phyloP scores from a whole-genome alignment of 1,140 invertebrate genomes.

The Centruroides vittatus region DNA sequence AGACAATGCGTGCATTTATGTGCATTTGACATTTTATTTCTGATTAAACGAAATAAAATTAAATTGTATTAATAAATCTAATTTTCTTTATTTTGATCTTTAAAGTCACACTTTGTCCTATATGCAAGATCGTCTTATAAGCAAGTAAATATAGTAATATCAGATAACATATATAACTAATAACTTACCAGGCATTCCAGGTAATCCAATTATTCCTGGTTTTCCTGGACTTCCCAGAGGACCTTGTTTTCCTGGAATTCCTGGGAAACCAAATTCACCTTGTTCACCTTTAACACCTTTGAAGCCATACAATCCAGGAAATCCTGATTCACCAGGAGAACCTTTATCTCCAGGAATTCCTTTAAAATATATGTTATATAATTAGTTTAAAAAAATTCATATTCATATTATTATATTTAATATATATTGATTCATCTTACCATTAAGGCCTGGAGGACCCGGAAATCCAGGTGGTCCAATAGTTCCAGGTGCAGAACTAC shows the following conservation, averaged over 20 bases:
- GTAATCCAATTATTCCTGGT: slow-evolving; percentile 29
- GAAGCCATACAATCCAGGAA: slow-evolving; percentile 37
- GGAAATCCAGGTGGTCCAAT: slow-evolving; percentile 23
- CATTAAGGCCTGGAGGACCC: too few species aligned
- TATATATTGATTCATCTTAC: background rate
- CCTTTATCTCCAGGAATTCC: slow-evolving; percentile 32
- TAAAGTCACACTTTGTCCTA: too few species aligned
- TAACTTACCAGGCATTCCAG: slow-evolving; percentile 19
- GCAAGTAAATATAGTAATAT: too few species aligned
- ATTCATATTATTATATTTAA: slow-evolving; percentile 27
- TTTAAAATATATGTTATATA: slow-evolving; percentile 28
- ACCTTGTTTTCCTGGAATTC: slow-evolving; percentile 17
- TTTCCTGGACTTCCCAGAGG: slow-evolving; percentile 21
- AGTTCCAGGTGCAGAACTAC: slow-evolving; percentile 16
- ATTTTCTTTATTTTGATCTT: too few species aligned
- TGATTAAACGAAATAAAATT: too few species aligned
- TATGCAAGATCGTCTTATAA: too few species aligned
- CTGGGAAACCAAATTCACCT: slow-evolving; percentile 2
- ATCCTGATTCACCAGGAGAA: slow-evolving; percentile 18
- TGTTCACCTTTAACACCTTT: slow-evolving; percentile 16
- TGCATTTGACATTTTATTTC: too few species aligned
- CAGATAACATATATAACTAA: background rate
- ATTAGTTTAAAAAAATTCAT: background rate
- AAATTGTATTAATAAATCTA: too few species aligned
- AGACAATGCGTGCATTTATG: too few species aligned